Evolutionary conservation across 2,797 vertebrate species (phyloP).

Genomic region (Allobates femoralis): DNA sequence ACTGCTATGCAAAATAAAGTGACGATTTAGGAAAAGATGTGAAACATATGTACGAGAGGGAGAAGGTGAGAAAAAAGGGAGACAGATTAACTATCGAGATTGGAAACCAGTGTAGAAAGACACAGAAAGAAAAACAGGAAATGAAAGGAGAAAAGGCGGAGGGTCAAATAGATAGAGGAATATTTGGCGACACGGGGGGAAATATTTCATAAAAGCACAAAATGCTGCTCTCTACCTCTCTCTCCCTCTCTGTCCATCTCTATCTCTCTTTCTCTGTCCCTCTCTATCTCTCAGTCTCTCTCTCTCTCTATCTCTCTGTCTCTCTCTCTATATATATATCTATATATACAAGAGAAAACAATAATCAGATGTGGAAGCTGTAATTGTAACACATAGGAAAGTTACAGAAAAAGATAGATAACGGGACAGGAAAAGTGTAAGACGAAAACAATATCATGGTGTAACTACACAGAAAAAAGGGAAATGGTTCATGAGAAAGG

Average conservation of each 20-base stretch:
- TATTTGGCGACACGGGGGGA: neutral
- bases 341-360: neutral
- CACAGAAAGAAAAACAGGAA: constrained; percentile 16
- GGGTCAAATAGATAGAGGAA: constrained; percentile 38
- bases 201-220: neutral
- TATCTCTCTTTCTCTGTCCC: too few relatives aligned
- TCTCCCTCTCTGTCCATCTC: too few relatives aligned
- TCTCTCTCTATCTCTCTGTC: too few relatives aligned
- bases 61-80: constrained; percentile 59
- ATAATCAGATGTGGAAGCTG: neutral
- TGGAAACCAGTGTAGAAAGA: constrained; percentile 29
- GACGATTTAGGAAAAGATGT: constrained; percentile 71
- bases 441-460: constrained; percentile 25
- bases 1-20: constrained; percentile 25
- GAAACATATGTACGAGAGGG: constrained; percentile 72
- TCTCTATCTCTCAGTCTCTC: too few relatives aligned
- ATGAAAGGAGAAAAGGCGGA: neutral
- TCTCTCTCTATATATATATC: too few relatives aligned
- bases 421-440: constrained; percentile 33
- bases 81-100: constrained; percentile 63
- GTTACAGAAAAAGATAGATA: constrained; percentile 5
- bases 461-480: constrained; percentile 11
- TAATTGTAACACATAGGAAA: neutral
- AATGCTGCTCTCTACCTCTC: too few relatives aligned
- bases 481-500: constrained; percentile 41